Percentiles rank a stretch among this genome's conserved stretches.
These are phyloP conservation scores for Drepana arcuata DNA, from an alignment of 1,140 invertebrate genomes.

Conservation along the genomic window DNA sequence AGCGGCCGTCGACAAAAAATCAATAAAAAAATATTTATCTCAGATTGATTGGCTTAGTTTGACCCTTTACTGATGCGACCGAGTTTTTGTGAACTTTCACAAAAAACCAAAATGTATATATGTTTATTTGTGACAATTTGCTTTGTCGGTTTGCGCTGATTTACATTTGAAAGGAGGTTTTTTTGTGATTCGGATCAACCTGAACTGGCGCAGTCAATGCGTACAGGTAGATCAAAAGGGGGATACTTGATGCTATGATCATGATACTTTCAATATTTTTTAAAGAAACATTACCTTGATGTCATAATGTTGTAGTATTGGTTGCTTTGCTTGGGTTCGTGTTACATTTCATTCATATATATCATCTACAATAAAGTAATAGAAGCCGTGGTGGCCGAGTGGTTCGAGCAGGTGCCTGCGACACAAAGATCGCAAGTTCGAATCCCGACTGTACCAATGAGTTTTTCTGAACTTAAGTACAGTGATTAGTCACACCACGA, in stretches of 20 bases:
- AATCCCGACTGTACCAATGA: too few relatives aligned
- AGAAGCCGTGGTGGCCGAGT: too few relatives aligned
- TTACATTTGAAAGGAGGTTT: slow-evolving; percentile 66
- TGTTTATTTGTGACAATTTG: slow-evolving; percentile 73
- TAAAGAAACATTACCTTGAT: background rate
- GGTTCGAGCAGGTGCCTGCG: too few relatives aligned
- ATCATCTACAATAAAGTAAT: too few relatives aligned
- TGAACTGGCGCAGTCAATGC: slow-evolving; percentile 64
- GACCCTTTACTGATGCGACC: slow-evolving; percentile 61
- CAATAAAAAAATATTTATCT: slow-evolving; percentile 64
- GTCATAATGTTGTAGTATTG: background rate
- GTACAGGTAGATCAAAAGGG: slow-evolving; percentile 44
- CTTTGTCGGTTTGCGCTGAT: slow-evolving; percentile 68
- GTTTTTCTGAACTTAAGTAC: too few relatives aligned
- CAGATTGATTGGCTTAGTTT: slow-evolving; percentile 66
- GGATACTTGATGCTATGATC: slow-evolving; percentile 11
- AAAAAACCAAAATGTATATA: slow-evolving; percentile 63
- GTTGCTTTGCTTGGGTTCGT: too few relatives aligned
- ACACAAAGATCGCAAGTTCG: too few relatives aligned
- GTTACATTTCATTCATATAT: too few relatives aligned
- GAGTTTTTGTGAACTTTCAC: slow-evolving; percentile 56
- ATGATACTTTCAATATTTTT: too few relatives aligned
- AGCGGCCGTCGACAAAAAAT: slow-evolving; percentile 43
- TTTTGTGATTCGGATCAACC: slow-evolving; percentile 55
- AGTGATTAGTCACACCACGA: too few relatives aligned